Conservation (phyloP, 1,140 invertebrate species). For the Ooceraea biroi region DNA sequence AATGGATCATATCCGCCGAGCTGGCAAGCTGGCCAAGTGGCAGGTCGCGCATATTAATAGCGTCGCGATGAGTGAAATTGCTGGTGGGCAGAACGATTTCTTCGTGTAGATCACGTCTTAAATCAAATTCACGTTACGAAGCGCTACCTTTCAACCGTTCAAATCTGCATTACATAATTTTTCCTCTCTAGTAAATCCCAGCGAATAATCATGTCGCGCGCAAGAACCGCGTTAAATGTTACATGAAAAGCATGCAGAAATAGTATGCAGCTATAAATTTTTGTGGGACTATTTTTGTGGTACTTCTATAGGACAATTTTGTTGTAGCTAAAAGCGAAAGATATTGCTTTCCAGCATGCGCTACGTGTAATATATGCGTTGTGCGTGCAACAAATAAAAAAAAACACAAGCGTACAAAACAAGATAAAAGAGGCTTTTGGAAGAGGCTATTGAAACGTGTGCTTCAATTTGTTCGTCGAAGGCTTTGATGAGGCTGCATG, state of each 20-base stretch:
- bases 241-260: background rate
- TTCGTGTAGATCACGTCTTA: background rate
- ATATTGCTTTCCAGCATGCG: background rate
- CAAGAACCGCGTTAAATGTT: background rate
- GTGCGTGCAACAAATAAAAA: background rate
- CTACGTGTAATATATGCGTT: background rate
- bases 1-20: slow-evolving; percentile 50
- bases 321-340: background rate
- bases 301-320: background rate
- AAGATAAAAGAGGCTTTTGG: background rate
- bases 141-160: background rate
- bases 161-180: background rate
- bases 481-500: background rate
- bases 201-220: background rate
- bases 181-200: background rate
- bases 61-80: slow-evolving; percentile 33
- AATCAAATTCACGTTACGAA: slow-evolving; percentile 2
- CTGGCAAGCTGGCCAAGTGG: slow-evolving; percentile 46
- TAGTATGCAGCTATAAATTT: background rate
- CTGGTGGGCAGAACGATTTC: background rate
- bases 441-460: background rate
- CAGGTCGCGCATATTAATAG: slow-evolving; percentile 32
- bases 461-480: slow-evolving; percentile 18
- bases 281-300: background rate
- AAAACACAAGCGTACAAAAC: background rate